Evolutionary conservation across 2,797 vertebrate species (phyloP), one percentile per base, ranked within the genome.

Genomic region (Phylloscopus collybita): DNA sequence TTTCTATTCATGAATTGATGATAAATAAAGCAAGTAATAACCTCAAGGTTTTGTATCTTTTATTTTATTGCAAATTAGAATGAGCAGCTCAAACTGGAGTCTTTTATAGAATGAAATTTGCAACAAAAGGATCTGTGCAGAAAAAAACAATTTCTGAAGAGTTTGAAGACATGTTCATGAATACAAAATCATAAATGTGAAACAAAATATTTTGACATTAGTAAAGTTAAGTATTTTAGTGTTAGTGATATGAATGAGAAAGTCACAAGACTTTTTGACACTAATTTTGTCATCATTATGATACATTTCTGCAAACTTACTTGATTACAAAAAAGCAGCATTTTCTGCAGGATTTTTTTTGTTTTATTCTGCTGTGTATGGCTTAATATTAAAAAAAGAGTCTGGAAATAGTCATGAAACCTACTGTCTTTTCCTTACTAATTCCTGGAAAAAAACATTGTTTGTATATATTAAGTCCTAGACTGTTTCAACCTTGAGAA

Each of bases 201-300:
- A 89, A 56, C 14, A 72, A 93, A 94, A 81, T 93, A 85, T 74
- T 93, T 89, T 89, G 6, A 79, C 34, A 51, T 60, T 26, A 69
- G 13, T 70, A 10, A 62, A 79, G 19, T 71, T 5, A 74, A 91
- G 53, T 72, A 1, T 44, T 95, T 92, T 92, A 81, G 59, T 22
- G 34, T 5, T 62, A 32, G 5, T 45, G 16, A 62, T 88, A 73
- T 26, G 26, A 86, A 70, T 60, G 10, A 67, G 42, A 73, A 88
- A 69, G 42, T 75, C 4, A 29, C 38, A 79, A 81, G 32, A 2
- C 4, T 61, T 88, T 93, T 78, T 90, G 73, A 53, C 38, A 84
- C 11, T 61, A n/a, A 61, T 51, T 90, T 88, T 79, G 9, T 81
- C 42, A 56, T 29, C 18, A 78, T 13, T 57, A 49, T 54, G 38